phyloP scores from a whole-genome alignment of 2,797 vertebrate genomes.

The Oreonectes daqikongensis region DNA sequence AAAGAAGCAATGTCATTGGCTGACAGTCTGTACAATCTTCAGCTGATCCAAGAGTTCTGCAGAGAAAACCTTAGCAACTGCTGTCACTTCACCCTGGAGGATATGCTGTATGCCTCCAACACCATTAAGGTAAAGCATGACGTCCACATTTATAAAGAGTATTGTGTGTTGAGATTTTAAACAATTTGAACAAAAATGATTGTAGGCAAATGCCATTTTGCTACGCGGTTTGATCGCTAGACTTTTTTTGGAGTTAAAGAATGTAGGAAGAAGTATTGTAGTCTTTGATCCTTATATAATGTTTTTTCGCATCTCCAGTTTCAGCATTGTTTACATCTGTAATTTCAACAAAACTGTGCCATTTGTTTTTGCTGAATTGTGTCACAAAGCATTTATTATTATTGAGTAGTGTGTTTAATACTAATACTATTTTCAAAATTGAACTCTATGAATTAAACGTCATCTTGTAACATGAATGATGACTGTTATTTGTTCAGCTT shows the following conservation, averaged over 20 bases:
- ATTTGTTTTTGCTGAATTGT: neutral
- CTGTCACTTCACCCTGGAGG: slow-evolving; percentile 97
- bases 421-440: too few relatives aligned
- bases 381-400: too few relatives aligned
- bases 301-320: neutral
- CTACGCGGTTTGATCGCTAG: too few relatives aligned
- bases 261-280: too few relatives aligned
- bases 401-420: too few relatives aligned
- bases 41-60: slow-evolving; percentile 95
- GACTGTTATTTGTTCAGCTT: too few relatives aligned
- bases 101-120: slow-evolving; percentile 94
- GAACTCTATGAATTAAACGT: too few relatives aligned
- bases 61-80: slow-evolving; percentile 92
- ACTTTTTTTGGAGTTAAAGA: neutral
- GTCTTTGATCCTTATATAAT: neutral
- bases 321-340: too few relatives aligned
- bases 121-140: slow-evolving; percentile 87
- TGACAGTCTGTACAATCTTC: slow-evolving; percentile 96
- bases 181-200: neutral
- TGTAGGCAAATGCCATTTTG: neutral
- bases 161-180: too few relatives aligned
- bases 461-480: too few relatives aligned
- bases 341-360: neutral
- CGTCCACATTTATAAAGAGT: neutral
- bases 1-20: slow-evolving; percentile 98